Evolutionary conservation across 2,888 invertebrate species (phyloP).

Genomic region (Conchocele bisecta): DNA sequence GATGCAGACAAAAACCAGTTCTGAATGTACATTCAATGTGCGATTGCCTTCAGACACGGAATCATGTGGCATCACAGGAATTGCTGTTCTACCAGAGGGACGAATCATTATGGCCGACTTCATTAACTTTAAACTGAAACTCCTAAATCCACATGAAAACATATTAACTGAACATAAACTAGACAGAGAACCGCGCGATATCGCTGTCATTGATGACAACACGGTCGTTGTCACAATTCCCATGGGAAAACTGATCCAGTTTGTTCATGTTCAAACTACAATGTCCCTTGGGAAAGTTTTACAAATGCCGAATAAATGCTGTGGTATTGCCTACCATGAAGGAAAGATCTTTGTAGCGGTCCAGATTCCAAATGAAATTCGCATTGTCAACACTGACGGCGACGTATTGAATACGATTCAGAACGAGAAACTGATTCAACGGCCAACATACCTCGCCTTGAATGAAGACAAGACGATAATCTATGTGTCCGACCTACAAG

Average conservation of each 20-base stretch:
- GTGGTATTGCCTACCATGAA: constrained; percentile 30
- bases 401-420: background rate
- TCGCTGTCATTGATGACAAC: constrained; percentile 16
- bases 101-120: constrained; percentile 29
- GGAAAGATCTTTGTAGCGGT: constrained; percentile 23
- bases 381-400: constrained; percentile 19
- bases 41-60: background rate
- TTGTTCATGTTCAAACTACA: constrained; percentile 20
- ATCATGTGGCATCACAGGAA: constrained; percentile 26
- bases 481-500: constrained; percentile 33
- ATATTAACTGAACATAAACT: background rate
- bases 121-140: constrained; percentile 24
- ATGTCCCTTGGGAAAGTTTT: too few relatives aligned
- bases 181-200: constrained; percentile 23
- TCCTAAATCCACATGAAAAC: constrained; percentile 20
- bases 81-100: constrained; percentile 13
- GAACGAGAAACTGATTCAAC: constrained; percentile 21
- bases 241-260: constrained; percentile 15
- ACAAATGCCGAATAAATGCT: constrained; percentile 23
- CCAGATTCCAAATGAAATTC: constrained; percentile 27
- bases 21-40: background rate
- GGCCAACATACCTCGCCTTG: constrained; percentile 30
- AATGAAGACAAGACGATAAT: constrained; percentile 5
- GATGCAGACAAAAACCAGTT: too few relatives aligned
- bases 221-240: constrained; percentile 27